Evolutionary conservation across 2,113 vertebrate species (phyloP), one percentile per base, ranked within the genome.

Genomic region (Hippocampus barbouri): DNA sequence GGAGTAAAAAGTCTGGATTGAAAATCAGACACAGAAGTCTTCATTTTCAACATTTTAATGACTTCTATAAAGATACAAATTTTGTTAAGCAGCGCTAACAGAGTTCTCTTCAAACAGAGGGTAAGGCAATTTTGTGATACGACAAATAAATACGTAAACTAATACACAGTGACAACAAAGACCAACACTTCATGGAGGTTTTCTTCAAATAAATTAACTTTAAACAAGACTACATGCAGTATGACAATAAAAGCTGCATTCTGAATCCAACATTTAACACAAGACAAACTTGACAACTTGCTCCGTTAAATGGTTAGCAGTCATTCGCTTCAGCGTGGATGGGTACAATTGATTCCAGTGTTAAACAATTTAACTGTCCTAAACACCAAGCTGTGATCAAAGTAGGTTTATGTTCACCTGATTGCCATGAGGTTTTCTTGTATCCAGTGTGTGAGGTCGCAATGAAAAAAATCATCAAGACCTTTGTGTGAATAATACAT

Each of bases 21-120:
- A 45, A 45, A 45, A 45, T 45, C 34, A 73, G 5, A 14, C 7
- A 59, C 57, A 40, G 1, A 43, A 4, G 0, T 76, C n/a, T 38
- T 62, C 12, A 45, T 67, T 15, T 69, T 63, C 70, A 45, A 77
- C n/a, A 12, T n/a, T 59, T 90, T 85, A 88, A 87, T 90, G 53
- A 78, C 49, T 53, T 81, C 63, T 53, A 76, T 65, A 40, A 73
- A 70, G 38, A 74, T n/a, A 68, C 34, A 77, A 27, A 14, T 59
- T 69, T 23, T 60, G 20, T 40, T 40, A 73, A 71, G 54, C 71
- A 82, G 72, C 41, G 71, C 57, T 70, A 59, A 75, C 40, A 72
- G 53, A 54, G 54, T 59, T 67, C 56, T 82, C 64, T 74, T 70
- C 62, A 21, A 65, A 76, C 56, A 80, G 60, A 79, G 8, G 8